Conservation (phyloP, 2,113 vertebrate species). For the Ceyx cyanopectus region DNA sequence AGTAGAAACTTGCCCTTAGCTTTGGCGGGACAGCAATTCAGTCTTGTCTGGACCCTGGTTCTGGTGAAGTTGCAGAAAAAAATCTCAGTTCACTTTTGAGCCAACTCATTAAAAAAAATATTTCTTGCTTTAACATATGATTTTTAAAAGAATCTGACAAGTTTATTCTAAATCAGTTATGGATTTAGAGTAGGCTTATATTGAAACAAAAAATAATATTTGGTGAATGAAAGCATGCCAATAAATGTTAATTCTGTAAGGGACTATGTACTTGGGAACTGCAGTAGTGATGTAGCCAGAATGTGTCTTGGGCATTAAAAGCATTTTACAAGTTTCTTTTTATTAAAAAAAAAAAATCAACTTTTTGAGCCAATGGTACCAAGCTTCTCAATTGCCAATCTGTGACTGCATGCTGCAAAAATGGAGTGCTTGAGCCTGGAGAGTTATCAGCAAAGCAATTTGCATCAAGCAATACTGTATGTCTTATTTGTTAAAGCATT, state of each 20-base stretch:
- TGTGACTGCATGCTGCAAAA: conserved; percentile 24
- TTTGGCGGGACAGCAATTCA: conserved; percentile 44
- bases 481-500: conserved; percentile 1
- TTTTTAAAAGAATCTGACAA: conserved; percentile 27
- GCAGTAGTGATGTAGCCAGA: not conserved
- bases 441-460: conserved; percentile 4
- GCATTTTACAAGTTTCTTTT: conserved; percentile 14
- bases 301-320: not conserved
- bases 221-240: conserved; percentile 37
- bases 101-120: conserved; percentile 51
- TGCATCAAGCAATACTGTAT: not conserved
- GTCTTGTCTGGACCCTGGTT: conserved; percentile 66
- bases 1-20: conserved; percentile 67
- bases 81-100: conserved; percentile 26
- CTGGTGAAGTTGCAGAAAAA: conserved; percentile 70
- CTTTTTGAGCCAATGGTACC: not conserved
- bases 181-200: conserved; percentile 20
- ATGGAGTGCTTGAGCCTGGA: not conserved
- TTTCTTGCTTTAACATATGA: conserved; percentile 16
- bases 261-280: not conserved
- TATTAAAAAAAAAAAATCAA: not conserved
- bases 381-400: not conserved
- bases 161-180: not conserved
- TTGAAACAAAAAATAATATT: conserved; percentile 60
- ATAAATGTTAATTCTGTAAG: conserved; percentile 12